A percentile compares a stretch with the other conserved stretches of the same genome.
Conservation (phyloP, 2,888 invertebrate species). For the Busseola fusca region DNA sequence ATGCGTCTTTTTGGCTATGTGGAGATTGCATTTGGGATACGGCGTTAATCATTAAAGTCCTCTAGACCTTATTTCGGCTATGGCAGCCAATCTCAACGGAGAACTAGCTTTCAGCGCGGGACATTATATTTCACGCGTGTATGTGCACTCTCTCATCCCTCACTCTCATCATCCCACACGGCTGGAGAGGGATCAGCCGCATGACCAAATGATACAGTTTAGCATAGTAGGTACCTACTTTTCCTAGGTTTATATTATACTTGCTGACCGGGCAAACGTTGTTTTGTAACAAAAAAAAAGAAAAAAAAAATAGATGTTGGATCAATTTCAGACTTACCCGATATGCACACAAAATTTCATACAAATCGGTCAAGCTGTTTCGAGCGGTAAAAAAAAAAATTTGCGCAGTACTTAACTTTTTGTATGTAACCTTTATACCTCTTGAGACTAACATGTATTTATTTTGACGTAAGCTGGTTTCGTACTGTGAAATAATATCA, state of each 20-base stretch:
- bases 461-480: constrained; percentile 37
- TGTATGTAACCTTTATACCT: constrained; percentile 33
- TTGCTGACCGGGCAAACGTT: too few species aligned
- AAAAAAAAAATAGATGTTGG: too few species aligned
- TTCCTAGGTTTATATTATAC: not conserved
- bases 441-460: constrained; percentile 44
- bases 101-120: not conserved
- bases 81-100: not conserved
- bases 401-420: constrained; percentile 46
- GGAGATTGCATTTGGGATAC: not conserved
- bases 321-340: too few species aligned
- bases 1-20: constrained; percentile 24
- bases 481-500: not conserved
- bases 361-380: too few species aligned
- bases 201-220: too few species aligned
- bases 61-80: not conserved
- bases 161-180: too few species aligned
- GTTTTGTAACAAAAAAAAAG: too few species aligned
- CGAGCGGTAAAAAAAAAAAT: too few species aligned
- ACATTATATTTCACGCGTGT: not conserved
- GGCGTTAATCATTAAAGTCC: not conserved
- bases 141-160: too few species aligned
- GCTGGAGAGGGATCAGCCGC: too few species aligned
- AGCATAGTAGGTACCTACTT: too few species aligned
- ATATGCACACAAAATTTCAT: too few species aligned